Percentiles rank a stretch among this genome's conserved stretches.
phyloP scores from a whole-genome alignment of 2,797 vertebrate species.

The Rallus crepitans region DNA sequence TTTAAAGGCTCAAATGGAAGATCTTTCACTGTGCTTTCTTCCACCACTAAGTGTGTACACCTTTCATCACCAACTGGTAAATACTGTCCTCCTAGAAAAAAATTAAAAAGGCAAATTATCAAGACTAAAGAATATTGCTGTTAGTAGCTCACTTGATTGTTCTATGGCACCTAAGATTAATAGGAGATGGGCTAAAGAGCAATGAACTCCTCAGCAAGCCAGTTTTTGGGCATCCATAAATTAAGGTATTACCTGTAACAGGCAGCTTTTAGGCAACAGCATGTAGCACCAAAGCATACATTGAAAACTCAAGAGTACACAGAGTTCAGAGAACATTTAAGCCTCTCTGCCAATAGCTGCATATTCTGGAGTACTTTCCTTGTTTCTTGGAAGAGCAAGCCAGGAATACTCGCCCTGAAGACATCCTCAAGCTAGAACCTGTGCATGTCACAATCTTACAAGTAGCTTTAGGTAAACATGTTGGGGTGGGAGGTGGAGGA shows the following conservation, averaged over 20 bases:
- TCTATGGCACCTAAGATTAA: not conserved
- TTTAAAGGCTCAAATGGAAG: conserved; percentile 88
- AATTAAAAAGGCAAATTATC: not conserved
- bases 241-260: not conserved
- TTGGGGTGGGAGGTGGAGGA: too few relatives aligned
- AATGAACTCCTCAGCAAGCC: not conserved
- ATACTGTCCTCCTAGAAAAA: conserved; percentile 84
- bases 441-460: not conserved
- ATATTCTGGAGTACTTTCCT: not conserved
- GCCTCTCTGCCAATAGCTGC: not conserved
- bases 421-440: not conserved
- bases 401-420: not conserved
- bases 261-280: not conserved
- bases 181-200: not conserved
- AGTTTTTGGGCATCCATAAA: not conserved
- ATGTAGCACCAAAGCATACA: not conserved
- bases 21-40: conserved; percentile 93
- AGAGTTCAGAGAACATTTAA: not conserved
- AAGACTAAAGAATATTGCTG: not conserved
- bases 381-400: not conserved
- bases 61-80: conserved; percentile 88
- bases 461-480: not conserved
- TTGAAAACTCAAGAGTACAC: not conserved
- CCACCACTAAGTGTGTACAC: conserved; percentile 95
- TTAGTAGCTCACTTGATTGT: not conserved